Percentiles rank a stretch among this genome's conserved stretches.
These are phyloP conservation scores for Echinops telfairi DNA, from an alignment of 2,113 vertebrate genomes.

Conservation along the genomic window DNA sequence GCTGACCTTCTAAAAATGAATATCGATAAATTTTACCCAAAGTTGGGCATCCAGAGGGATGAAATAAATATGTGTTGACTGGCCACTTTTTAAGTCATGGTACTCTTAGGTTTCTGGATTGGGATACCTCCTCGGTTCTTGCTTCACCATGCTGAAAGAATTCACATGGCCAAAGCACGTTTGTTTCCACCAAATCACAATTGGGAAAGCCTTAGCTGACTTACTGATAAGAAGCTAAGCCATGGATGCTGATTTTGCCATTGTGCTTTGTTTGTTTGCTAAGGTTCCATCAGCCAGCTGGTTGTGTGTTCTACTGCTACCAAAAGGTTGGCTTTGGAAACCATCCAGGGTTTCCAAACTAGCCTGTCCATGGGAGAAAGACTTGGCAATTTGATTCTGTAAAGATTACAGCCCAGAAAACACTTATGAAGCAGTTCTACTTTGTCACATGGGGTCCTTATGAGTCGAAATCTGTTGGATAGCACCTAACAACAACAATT, in stretches of 20 bases:
- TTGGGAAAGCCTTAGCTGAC: neutral
- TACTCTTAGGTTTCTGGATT: too few species aligned
- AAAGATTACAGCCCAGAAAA: neutral
- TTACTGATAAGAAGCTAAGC: neutral
- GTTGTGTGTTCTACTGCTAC: neutral
- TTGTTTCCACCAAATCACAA: neutral
- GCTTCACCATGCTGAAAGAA: too few species aligned
- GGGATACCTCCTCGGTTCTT: too few species aligned
- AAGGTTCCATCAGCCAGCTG: neutral
- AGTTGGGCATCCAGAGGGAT: neutral
- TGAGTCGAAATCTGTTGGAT: neutral
- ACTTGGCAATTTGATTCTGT: neutral
- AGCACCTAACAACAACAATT: neutral
- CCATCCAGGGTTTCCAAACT: neutral
- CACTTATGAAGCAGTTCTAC: neutral
- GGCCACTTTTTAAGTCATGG: too few species aligned
- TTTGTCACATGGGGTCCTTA: neutral
- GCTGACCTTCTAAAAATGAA: slow-evolving; percentile 49
- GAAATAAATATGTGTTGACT: neutral
- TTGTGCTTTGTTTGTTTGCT: neutral
- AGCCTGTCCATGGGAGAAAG: neutral
- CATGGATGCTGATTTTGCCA: neutral
- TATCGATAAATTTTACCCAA: slow-evolving; percentile 15
- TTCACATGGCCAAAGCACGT: too few species aligned
- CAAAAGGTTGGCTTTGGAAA: neutral